Conservation (phyloP, 2,888 invertebrate genomes). For the Campoletis raptor region DNA sequence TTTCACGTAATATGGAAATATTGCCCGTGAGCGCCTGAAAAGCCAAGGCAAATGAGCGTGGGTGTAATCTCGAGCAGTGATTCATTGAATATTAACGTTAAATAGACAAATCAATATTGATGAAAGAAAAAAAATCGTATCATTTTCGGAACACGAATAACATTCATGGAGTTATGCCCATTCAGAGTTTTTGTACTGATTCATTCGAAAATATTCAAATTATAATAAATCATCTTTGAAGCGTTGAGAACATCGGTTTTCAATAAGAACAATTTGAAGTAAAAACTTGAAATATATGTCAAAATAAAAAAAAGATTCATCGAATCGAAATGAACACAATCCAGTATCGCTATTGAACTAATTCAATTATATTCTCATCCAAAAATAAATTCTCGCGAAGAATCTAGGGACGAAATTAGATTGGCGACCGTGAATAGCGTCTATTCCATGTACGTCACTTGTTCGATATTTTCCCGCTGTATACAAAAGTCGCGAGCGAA, state of each 20-base stretch:
- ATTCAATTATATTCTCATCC: not conserved
- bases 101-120: constrained; percentile 14
- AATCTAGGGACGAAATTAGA: not conserved
- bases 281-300: not conserved
- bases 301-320: not conserved
- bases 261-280: not conserved
- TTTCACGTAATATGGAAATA: constrained; percentile 31
- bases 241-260: too few relatives aligned
- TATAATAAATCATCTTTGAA: too few relatives aligned
- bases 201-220: too few relatives aligned
- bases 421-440: not conserved
- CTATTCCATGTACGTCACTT: constrained; percentile 8
- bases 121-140: constrained; percentile 9
- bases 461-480: not conserved
- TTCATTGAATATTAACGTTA: constrained; percentile 28
- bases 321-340: not conserved
- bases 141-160: not conserved
- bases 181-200: too few relatives aligned
- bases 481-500: not conserved
- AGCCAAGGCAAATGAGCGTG: constrained; percentile 8
- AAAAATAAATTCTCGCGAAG: not conserved
- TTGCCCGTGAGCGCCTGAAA: not conserved
- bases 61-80: constrained; percentile 17
- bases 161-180: too few relatives aligned
- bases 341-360: not conserved